Evolutionary conservation across 1,140 invertebrate species (phyloP).

Genomic region (Diorhabda sublineata): DNA sequence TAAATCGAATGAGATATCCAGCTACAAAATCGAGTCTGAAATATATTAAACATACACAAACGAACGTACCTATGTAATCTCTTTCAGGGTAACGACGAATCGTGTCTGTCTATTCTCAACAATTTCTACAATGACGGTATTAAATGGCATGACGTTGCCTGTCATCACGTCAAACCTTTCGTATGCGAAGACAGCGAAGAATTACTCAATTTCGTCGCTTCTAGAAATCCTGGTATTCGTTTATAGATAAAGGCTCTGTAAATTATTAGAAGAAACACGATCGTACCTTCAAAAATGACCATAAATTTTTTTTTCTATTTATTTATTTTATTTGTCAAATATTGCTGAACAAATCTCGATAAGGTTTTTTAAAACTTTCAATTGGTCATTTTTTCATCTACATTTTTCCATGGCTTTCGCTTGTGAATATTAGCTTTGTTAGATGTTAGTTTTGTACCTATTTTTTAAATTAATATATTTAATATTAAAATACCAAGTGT

Average conservation of each 20-base stretch:
- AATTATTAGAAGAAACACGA: conserved; percentile 5
- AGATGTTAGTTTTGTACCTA: conserved; percentile 31
- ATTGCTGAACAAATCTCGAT: too few relatives aligned
- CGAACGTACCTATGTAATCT: conserved; percentile 18
- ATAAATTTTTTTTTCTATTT: background rate
- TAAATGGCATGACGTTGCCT: conserved; percentile 90
- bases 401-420: background rate
- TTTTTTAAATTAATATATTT: conserved; percentile 11
- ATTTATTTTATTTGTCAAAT: too few relatives aligned
- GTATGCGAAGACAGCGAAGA: conserved; percentile 91
- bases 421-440: conserved; percentile 33
- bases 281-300: conserved; percentile 12
- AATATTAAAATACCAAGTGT: too few relatives aligned
- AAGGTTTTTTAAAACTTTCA: too few relatives aligned
- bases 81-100: conserved; percentile 78
- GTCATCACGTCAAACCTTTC: conserved; percentile 87
- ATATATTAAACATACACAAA: background rate
- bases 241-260: conserved; percentile 57
- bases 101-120: conserved; percentile 83
- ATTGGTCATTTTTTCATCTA: too few relatives aligned
- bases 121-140: conserved; percentile 91
- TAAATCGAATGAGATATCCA: too few relatives aligned
- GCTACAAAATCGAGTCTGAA: too few relatives aligned
- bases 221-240: conserved; percentile 77
- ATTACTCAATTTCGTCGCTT: conserved; percentile 84